phyloP scores from a whole-genome alignment of 2,797 vertebrate species.

The Ctenochaetus hawaiiensis region DNA sequence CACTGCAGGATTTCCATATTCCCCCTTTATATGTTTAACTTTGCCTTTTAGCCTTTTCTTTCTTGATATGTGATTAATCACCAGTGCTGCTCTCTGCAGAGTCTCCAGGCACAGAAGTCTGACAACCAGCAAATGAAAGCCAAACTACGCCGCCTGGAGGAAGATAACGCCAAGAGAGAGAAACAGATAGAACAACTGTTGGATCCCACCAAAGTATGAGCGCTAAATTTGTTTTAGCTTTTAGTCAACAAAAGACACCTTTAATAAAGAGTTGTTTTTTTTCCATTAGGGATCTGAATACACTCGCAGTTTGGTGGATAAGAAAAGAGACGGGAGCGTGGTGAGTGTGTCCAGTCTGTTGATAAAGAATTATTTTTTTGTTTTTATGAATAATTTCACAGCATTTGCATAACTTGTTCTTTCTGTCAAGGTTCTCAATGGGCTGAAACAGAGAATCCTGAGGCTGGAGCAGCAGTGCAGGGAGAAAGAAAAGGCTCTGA shows the following conservation, averaged over 20 bases:
- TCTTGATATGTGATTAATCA: background rate
- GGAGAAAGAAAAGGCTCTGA: slow-evolving; percentile 90
- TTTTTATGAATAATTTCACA: background rate
- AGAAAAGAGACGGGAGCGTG: slow-evolving; percentile 86
- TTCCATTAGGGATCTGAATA: slow-evolving; percentile 87
- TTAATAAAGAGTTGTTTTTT: background rate
- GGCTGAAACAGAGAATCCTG: slow-evolving; percentile 92
- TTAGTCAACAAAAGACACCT: background rate
- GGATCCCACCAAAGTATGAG: slow-evolving; percentile 87
- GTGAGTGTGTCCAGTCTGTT: slow-evolving; percentile 82
- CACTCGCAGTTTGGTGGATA: slow-evolving; percentile 88
- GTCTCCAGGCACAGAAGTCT: slow-evolving; percentile 88
- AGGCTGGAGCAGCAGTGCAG: slow-evolving; percentile 93
- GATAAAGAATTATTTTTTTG: background rate
- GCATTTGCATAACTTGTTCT: slow-evolving; percentile 12
- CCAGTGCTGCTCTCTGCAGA: slow-evolving; percentile 53
- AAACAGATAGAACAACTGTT: slow-evolving; percentile 93
- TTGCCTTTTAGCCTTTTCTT: background rate
- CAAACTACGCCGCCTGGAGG: slow-evolving; percentile 91
- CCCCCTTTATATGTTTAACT: no score
- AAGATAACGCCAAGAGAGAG: slow-evolving; percentile 91
- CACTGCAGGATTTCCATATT: background rate
- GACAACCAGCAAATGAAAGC: slow-evolving; percentile 90
- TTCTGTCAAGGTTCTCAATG: slow-evolving; percentile 85
- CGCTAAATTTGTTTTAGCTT: fast-evolving